phyloP scores from a whole-genome alignment of 2,888 invertebrate species.

The Tricholauxania praeusta region DNA sequence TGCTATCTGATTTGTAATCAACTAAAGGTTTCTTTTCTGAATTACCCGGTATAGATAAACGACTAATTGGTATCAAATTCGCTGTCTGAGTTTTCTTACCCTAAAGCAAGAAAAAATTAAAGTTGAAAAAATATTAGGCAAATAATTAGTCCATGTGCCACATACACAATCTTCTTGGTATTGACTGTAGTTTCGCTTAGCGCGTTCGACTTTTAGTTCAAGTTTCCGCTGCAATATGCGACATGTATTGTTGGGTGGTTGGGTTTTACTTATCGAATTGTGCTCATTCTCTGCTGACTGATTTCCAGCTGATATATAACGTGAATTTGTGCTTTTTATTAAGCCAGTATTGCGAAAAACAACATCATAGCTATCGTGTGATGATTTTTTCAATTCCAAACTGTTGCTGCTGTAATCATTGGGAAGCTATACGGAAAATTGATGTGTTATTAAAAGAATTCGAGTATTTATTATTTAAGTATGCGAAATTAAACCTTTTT shows the following conservation, averaged over 20 bases:
- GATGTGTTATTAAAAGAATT: not conserved
- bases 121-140: not conserved
- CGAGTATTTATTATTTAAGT: not conserved
- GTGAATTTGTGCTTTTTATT: constrained; percentile 29
- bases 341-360: constrained; percentile 52
- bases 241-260: constrained; percentile 63
- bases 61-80: constrained; percentile 65
- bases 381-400: constrained; percentile 22
- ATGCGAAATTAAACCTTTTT: constrained; percentile 50
- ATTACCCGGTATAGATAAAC: constrained; percentile 66
- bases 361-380: constrained; percentile 59
- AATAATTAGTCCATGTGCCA: not conserved
- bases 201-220: constrained; percentile 68
- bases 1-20: constrained; percentile 67
- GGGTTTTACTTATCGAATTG: constrained; percentile 18
- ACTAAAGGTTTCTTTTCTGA: constrained; percentile 64
- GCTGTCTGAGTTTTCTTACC: constrained; percentile 63
- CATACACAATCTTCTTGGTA: constrained; percentile 15
- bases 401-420: constrained; percentile 3
- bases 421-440: not conserved
- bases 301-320: constrained; percentile 50
- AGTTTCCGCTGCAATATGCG: constrained; percentile 67
- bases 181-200: constrained; percentile 66
- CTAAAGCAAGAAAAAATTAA: constrained; percentile 46
- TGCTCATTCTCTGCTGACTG: constrained; percentile 55